These are phyloP conservation scores for Ecliptopera silaceata DNA, from an alignment of 2,888 invertebrate species.

Conservation along the genomic window DNA sequence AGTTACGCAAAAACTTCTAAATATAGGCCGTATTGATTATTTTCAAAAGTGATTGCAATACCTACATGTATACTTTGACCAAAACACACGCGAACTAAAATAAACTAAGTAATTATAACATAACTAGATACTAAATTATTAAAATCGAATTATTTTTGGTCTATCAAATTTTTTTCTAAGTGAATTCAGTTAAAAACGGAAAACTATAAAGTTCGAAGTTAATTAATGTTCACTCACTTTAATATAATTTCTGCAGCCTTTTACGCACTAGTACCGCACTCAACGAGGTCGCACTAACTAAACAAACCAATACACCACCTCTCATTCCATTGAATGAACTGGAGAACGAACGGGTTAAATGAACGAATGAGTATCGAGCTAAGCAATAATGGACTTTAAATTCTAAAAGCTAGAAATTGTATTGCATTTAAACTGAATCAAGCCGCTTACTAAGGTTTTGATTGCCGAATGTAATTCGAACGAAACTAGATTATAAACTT, in stretches of 20 bases:
- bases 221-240: conserved; percentile 15
- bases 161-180: no score
- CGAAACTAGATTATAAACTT: background rate
- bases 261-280: conserved; percentile 19
- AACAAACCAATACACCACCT: conserved; percentile 1
- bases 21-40: conserved; percentile 2
- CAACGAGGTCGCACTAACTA: conserved; percentile 19
- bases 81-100: conserved; percentile 10
- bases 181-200: background rate
- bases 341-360: background rate
- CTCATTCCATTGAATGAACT: conserved; percentile 20
- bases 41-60: conserved; percentile 9
- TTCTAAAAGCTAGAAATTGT: background rate
- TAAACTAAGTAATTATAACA: conserved; percentile 1
- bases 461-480: conserved; percentile 4
- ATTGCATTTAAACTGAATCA: background rate
- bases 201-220: background rate
- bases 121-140: no score
- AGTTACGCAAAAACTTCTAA: conserved; percentile 5
- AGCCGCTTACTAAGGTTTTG: conserved; percentile 4
- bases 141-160: no score
- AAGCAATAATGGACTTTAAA: conserved; percentile 2
- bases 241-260: conserved; percentile 13
- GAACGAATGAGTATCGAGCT: conserved; percentile 11
- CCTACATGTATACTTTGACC: background rate